A percentile compares a stretch with the other conserved stretches of the same genome.
Evolutionary conservation across 2,888 invertebrate species (phyloP).

Genomic region (Stenichneumon culpator): DNA sequence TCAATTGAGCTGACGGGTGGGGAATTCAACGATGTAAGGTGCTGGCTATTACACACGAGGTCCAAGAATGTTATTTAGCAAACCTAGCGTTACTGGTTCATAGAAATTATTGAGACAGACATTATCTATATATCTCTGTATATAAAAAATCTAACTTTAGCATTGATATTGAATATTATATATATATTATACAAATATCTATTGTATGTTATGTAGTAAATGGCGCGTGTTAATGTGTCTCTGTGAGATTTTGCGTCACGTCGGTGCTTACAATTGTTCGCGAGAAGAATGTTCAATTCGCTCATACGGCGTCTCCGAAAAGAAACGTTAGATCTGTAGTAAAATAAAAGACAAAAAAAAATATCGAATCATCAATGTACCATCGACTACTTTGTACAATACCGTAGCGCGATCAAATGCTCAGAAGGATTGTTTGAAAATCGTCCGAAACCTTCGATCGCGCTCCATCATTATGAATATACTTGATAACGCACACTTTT

Average conservation of each 20-base stretch:
- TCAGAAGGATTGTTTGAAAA: slow-evolving; percentile 67
- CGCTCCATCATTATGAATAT: slow-evolving; percentile 50
- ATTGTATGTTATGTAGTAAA: slow-evolving; percentile 84
- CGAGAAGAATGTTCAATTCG: slow-evolving; percentile 46
- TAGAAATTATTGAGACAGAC: slow-evolving; percentile 81
- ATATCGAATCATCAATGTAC: slow-evolving; percentile 58
- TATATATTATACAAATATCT: slow-evolving; percentile 82
- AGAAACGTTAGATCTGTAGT: slow-evolving; percentile 15
- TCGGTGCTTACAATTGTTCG: slow-evolving; percentile 57
- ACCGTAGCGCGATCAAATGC: slow-evolving; percentile 69
- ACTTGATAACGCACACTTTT: slow-evolving; percentile 71
- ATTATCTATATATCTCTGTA: slow-evolving; percentile 80
- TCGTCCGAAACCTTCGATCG: slow-evolving; percentile 62
- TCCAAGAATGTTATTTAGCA: slow-evolving; percentile 85
- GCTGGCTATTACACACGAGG: slow-evolving; percentile 84
- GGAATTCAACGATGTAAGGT: slow-evolving; percentile 81
- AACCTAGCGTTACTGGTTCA: slow-evolving; percentile 82
- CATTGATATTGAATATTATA: slow-evolving; percentile 74
- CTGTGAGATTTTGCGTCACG: slow-evolving; percentile 82
- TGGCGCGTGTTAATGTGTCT: slow-evolving; percentile 83
- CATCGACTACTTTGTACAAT: slow-evolving; percentile 69
- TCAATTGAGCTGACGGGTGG: slow-evolving; percentile 76
- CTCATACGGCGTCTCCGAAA: slow-evolving; percentile 48
- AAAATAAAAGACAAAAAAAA: slow-evolving; percentile 18
- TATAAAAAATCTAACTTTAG: slow-evolving; percentile 78